Evolutionary conservation across 2,888 invertebrate species (phyloP), one percentile per base, ranked within the genome.

Genomic region (Hypomecis punctinalis): DNA sequence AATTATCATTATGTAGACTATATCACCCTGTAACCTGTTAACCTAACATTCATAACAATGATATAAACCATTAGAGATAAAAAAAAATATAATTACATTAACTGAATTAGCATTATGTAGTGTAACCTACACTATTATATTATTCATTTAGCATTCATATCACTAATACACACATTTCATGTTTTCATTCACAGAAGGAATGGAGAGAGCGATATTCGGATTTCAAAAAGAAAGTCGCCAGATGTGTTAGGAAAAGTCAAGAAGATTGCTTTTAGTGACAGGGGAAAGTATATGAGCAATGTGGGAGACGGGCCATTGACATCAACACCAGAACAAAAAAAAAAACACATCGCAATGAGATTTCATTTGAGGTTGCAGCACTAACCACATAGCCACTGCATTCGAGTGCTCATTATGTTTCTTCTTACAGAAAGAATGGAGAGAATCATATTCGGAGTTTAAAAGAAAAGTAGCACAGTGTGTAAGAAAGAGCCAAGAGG

Each of bases 401-500:
- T 77, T 94, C 93, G 69, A 94, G 84, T 82, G 88, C 89, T 91
- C 85, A 91, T 92, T 90, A 79, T 90, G 79, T 86, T 93, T 92
- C 88, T 91, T 88, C 90, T 94, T 95, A 80, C 94, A 98, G 98
- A 99, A 99, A 96, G 98, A 99, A 95, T 99, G 99, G 98, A 96
- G 99, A 93, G 99, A 99, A 94, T 97, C 97, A 91, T 98, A 97
- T 94, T 94, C 96, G 91, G 98, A 98, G 94, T 99, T 99, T 94
- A 99, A 98, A 95, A 96, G 97, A 93, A 98, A 98, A 95, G 99
- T 99, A 87, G 98, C 98, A 82, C 96, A 97, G 93, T 99, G 98
- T 95, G 99, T 99, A 86, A 96, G 99, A 94, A 98, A 97, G 94
- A 99, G 99, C 95, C 99, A 99, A 95, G 99, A 99, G 94, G 98